Base-by-base conservation (phyloP, 2,888 invertebrate species). In the Apodemia mormo region DNA sequence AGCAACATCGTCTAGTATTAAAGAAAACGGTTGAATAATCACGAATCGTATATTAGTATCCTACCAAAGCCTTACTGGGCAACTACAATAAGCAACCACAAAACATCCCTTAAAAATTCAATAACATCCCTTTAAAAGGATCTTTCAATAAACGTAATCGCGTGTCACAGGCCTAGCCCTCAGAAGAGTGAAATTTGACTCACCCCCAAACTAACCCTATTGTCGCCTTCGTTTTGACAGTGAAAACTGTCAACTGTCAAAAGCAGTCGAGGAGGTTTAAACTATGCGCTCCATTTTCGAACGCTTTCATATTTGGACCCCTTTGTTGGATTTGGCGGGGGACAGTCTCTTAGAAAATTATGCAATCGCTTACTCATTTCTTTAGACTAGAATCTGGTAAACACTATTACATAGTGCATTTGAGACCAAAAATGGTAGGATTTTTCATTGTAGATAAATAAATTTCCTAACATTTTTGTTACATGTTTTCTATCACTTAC, bases 161-260 rank as follows among this genome's bases (percentile, higher is more conserved):
- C 88, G 83, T 86, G 90, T 90, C 90, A 88, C 85, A 85, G 81
- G 75, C 79, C 79, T 82, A 82, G 82, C 84, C 85, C 87, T 80
- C 72, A 69, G 74, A 71, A 74, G 79, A 79, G 81, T 75, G 82
- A 85, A 85, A 82, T 82, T 81, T 88, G 89, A 90, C 90, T 86
- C 87, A 89, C 91, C 92, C 87, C 89, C 87, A 81, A 80, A 88
- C 89, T 88, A 90, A 86, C 85, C 85, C 88, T 79, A 89, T 90
- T 90, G 90, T 91, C 84, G 80, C 81, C 81, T 80, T 76, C 80
- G 74, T 81, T 85, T 86, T 87, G 89, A 90, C 90, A 89, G 87
- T 82, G 89, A 88, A 89, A 89, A 90, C 92, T 92, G 92, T 92
- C 92, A 92, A 93, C 92, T 92, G 92, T 92, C 92, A 92, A 89